Evolutionary conservation across 2,888 invertebrate genomes (phyloP).

Genomic region (Cerceris ruficornis): DNA sequence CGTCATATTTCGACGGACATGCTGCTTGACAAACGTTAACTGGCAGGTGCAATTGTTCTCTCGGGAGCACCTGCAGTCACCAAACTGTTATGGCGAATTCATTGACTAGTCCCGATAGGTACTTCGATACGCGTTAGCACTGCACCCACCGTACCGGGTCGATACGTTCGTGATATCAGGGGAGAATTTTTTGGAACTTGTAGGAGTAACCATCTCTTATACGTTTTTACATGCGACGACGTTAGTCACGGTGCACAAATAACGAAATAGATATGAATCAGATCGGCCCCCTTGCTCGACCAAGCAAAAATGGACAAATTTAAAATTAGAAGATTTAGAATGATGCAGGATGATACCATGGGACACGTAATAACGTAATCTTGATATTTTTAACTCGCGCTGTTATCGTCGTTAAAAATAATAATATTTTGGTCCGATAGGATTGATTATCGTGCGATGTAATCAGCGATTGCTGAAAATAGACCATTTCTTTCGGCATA

Average conservation of each 20-base stretch:
- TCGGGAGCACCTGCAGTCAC: constrained; percentile 64
- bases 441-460: neutral
- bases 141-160: constrained; percentile 31
- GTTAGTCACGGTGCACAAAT: constrained; percentile 46
- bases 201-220: constrained; percentile 7
- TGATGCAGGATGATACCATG: constrained; percentile 19
- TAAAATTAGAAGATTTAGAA: constrained; percentile 46
- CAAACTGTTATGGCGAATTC: constrained; percentile 68
- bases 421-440: constrained; percentile 20
- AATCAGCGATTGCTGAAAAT: neutral
- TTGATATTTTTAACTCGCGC: neutral
- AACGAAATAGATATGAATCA: constrained; percentile 60
- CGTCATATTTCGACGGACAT: neutral
- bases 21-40: constrained; percentile 7
- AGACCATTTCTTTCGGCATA: neutral
- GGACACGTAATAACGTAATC: neutral
- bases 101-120: constrained; percentile 49
- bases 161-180: constrained; percentile 17
- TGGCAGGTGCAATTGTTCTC: constrained; percentile 55
- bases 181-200: constrained; percentile 1
- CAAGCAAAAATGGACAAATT: constrained; percentile 13
- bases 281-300: constrained; percentile 2
- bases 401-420: constrained; percentile 16
- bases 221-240: constrained; percentile 28
- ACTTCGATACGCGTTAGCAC: constrained; percentile 26